Evolutionary conservation across 2,797 vertebrate species (phyloP).

Genomic region (Apodemus agrarius): DNA sequence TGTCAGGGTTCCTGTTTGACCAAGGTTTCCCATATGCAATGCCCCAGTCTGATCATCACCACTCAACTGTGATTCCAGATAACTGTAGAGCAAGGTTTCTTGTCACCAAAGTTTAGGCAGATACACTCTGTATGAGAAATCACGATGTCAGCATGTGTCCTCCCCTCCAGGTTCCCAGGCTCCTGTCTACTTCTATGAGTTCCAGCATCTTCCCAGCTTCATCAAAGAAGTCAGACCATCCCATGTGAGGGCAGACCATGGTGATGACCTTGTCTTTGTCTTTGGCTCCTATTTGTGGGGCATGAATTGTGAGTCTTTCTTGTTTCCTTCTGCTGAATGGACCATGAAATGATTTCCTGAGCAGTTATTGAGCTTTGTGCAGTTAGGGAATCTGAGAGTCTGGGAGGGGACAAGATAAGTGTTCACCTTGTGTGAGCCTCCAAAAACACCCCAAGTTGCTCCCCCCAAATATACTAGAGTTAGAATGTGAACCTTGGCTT

Average conservation of each 20-base stretch:
- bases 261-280: slow-evolving; percentile 46
- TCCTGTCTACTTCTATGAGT: slow-evolving; percentile 73
- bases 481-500: no score
- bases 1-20: not conserved
- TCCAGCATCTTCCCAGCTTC: slow-evolving; percentile 39
- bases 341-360: no score
- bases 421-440: not conserved
- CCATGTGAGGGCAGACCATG: slow-evolving; percentile 64
- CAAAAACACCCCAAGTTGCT: no score
- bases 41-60: not conserved
- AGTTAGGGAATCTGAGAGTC: not conserved
- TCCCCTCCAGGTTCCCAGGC: slow-evolving; percentile 1
- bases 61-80: no score
- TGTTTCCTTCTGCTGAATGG: no score
- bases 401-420: not conserved
- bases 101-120: not conserved
- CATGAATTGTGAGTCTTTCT: not conserved
- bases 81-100: not conserved
- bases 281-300: not conserved
- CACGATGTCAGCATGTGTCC: fast-evolving
- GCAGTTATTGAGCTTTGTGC: not conserved
- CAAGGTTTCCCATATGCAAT: not conserved
- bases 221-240: not conserved
- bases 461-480: not conserved
- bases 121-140: not conserved